A percentile compares a stretch with the other conserved stretches of the same genome.
Evolutionary conservation across 2,113 vertebrate species (phyloP).

Genomic region (Callorhinus ursinus): DNA sequence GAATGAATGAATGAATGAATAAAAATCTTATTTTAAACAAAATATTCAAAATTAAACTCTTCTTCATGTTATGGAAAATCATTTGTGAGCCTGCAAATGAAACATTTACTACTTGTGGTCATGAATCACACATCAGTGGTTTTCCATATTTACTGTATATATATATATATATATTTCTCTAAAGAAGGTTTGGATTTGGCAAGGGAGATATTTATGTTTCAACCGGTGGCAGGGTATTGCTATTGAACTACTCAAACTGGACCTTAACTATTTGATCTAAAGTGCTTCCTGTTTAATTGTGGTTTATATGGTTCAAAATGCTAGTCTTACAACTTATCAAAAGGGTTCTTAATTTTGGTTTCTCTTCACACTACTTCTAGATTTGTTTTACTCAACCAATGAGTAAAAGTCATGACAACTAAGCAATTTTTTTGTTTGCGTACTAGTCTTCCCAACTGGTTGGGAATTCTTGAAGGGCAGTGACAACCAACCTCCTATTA

Average conservation of each 20-base stretch:
- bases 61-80: not conserved
- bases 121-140: not conserved
- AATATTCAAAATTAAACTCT: not conserved
- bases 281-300: not conserved
- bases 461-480: not conserved
- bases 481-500: not conserved
- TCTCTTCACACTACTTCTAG: not conserved
- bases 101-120: not conserved
- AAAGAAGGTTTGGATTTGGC: conserved; percentile 1
- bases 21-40: conserved; percentile 8
- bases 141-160: not conserved
- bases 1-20: not conserved
- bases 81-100: not conserved
- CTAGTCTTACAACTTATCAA: not conserved
- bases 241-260: not conserved
- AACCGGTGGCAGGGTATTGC: not conserved
- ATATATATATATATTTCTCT: not conserved
- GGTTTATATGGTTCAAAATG: not conserved
- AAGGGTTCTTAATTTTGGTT: not conserved
- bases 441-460: not conserved
- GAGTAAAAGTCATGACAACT: not conserved
- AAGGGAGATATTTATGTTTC: not conserved
- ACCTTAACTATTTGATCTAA: not conserved
- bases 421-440: not conserved
- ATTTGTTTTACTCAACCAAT: not conserved